Conservation (phyloP, 2,113 vertebrate genomes). For the Nothocercus nigrocapillus region DNA sequence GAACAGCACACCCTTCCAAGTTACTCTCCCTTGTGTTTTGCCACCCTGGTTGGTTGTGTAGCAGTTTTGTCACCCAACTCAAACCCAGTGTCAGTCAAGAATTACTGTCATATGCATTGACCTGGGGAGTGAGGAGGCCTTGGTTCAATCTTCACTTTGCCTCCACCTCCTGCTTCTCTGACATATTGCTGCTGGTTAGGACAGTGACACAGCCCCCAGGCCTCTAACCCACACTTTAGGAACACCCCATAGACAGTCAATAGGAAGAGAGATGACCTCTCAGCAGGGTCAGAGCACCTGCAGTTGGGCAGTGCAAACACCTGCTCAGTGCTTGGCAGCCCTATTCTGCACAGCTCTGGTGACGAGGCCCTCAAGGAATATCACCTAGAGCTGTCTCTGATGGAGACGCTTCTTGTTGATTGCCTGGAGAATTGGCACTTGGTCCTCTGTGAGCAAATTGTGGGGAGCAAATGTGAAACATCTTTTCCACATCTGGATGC, state of each 20-base stretch:
- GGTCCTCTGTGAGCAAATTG: not conserved
- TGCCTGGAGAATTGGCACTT: not conserved
- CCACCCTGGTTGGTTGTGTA: not conserved
- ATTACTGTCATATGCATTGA: not conserved
- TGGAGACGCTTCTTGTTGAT: not conserved
- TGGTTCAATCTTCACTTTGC: not conserved
- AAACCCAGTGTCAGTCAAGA: not conserved
- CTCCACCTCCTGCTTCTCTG: not conserved
- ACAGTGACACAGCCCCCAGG: not conserved
- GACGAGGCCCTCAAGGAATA: not conserved
- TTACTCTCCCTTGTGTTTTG: not conserved
- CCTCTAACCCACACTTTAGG: not conserved
- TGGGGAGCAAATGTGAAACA: not conserved
- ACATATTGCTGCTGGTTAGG: not conserved
- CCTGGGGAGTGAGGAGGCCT: not conserved
- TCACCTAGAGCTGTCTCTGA: not conserved
- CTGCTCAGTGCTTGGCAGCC: not conserved
- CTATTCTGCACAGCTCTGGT: not conserved
- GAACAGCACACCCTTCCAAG: not conserved
- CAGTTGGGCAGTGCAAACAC: not conserved
- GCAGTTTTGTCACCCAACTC: not conserved
- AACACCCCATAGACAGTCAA: not conserved
- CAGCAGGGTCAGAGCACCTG: not conserved
- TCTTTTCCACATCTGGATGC: not conserved
- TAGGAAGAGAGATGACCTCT: not conserved